Evolutionary conservation across 2,113 vertebrate genomes (phyloP).

Genomic region (Nothocercus julius): DNA sequence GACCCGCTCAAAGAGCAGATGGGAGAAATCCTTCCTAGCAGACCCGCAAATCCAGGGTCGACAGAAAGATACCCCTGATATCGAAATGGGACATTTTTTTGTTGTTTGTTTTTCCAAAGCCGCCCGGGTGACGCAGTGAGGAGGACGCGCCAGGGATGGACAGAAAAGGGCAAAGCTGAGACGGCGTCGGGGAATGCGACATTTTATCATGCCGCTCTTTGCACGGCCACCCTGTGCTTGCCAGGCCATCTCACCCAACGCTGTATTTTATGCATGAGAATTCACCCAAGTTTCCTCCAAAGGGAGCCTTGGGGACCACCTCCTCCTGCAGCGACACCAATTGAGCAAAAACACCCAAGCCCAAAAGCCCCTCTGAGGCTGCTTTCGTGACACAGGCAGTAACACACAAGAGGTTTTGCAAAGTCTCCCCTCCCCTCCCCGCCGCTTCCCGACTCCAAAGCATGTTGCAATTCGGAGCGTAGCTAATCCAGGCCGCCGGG

Average conservation of each 20-base stretch:
- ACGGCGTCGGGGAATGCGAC: too few species aligned
- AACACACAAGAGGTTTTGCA: background rate
- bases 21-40: background rate
- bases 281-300: background rate
- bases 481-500: background rate
- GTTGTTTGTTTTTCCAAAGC: background rate
- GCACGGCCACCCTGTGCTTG: too few species aligned
- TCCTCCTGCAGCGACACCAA: constrained; percentile 39
- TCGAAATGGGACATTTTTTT: background rate
- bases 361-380: background rate
- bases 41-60: background rate
- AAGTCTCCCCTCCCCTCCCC: background rate
- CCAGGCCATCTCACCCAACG: background rate
- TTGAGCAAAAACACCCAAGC: background rate
- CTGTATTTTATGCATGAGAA: background rate
- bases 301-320: background rate
- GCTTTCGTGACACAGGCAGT: background rate
- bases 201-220: too few species aligned
- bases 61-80: background rate
- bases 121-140: background rate
- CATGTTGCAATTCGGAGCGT: background rate
- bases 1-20: background rate
- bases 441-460: background rate
- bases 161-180: background rate
- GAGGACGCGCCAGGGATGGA: background rate